phyloP scores from a whole-genome alignment of 2,113 vertebrate species.

The Chlamydotis undulata region DNA sequence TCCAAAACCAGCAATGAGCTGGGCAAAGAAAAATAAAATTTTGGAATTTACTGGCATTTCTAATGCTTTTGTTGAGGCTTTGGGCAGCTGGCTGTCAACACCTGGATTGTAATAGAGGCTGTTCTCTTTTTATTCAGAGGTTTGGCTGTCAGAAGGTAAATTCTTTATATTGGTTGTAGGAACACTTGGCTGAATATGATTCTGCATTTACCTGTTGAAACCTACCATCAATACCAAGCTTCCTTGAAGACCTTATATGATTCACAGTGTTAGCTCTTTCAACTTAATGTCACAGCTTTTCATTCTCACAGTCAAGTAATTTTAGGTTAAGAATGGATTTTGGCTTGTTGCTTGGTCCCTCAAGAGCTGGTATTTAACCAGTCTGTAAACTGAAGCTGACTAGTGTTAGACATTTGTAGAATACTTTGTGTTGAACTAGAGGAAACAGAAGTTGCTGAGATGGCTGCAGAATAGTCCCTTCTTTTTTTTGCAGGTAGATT shows the following conservation, averaged over 20 bases:
- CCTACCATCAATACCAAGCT: not conserved
- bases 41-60: not conserved
- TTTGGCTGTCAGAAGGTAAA: not conserved
- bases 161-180: not conserved
- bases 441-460: not conserved
- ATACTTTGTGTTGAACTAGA: not conserved
- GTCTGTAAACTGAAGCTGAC: not conserved
- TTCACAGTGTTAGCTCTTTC: not conserved
- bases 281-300: not conserved
- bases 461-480: not conserved
- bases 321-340: not conserved
- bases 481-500: not conserved
- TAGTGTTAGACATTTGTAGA: not conserved
- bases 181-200: not conserved
- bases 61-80: not conserved
- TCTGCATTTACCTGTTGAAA: not conserved
- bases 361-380: not conserved
- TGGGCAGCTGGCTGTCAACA: not conserved
- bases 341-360: not conserved
- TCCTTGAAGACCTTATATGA: not conserved
- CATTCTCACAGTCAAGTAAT: not conserved
- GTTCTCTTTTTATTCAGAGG: not conserved
- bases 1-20: not conserved
- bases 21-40: not conserved
- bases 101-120: not conserved